Conservation (phyloP, 2,797 vertebrate genomes). For the Peromyscus eremicus region DNA sequence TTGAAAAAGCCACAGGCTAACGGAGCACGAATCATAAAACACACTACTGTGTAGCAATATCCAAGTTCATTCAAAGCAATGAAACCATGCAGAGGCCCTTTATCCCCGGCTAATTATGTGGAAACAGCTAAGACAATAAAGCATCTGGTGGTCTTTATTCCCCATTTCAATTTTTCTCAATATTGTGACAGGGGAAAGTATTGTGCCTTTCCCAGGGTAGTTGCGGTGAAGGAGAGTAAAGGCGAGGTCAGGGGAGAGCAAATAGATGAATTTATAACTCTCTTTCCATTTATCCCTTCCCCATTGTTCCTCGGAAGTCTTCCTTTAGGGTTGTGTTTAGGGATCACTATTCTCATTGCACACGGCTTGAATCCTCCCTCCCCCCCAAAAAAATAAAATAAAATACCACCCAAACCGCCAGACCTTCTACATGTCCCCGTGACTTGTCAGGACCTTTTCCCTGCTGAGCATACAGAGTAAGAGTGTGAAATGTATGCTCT, state of each 20-base stretch:
- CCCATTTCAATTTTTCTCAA: constrained; percentile 95
- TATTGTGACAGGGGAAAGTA: constrained; percentile 98
- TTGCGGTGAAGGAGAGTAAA: constrained; percentile 91
- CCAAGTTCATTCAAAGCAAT: constrained; percentile 98
- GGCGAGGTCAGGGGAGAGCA: constrained; percentile 97
- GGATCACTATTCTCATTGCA: constrained; percentile 92
- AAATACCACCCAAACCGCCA: constrained; percentile 93
- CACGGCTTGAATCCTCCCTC: constrained; percentile 86
- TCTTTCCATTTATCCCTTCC: constrained; percentile 94
- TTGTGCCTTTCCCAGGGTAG: constrained; percentile 94
- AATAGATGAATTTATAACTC: constrained; percentile 99
- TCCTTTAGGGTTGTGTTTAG: constrained; percentile 90
- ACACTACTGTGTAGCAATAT: constrained; percentile 94
- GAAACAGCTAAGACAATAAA: constrained; percentile 99
- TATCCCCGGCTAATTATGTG: constrained; percentile 99
- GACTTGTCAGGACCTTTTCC: background rate
- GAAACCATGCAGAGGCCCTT: constrained; percentile 95
- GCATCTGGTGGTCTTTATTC: constrained; percentile 99
- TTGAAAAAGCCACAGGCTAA: constrained; percentile 91
- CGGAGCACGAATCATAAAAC: constrained; percentile 94
- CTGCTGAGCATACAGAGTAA: background rate
- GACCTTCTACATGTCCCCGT: constrained; percentile 53
- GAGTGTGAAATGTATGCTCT: constrained; percentile 50
- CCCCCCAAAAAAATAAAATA: too few relatives aligned
- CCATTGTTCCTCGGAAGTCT: constrained; percentile 92